These are phyloP conservation scores for Nyctibius bracteatus DNA, from an alignment of 2,113 vertebrate species.

Conservation along the genomic window DNA sequence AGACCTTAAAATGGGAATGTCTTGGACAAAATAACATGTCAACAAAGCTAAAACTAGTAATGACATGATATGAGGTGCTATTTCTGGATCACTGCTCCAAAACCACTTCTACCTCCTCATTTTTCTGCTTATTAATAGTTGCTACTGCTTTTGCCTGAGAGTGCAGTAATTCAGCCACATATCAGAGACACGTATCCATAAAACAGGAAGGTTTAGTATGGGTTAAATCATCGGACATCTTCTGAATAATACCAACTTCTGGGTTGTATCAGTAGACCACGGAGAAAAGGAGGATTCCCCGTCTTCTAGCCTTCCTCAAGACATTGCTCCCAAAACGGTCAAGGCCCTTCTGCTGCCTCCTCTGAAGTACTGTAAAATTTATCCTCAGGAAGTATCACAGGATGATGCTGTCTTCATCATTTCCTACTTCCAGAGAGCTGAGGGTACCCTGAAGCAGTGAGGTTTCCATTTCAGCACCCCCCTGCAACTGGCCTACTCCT, in stretches of 20 bases:
- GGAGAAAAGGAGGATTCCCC: not conserved
- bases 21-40: not conserved
- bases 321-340: not conserved
- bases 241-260: not conserved
- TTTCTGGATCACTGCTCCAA: not conserved
- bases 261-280: not conserved
- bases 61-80: not conserved
- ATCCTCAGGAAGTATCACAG: not conserved
- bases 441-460: not conserved
- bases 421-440: not conserved
- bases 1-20: not conserved
- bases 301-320: not conserved
- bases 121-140: not conserved
- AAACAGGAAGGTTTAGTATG: not conserved
- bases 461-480: not conserved
- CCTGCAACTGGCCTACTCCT: not conserved
- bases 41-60: not conserved
- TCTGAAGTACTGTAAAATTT: not conserved
- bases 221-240: not conserved
- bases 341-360: not conserved
- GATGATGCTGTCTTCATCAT: not conserved
- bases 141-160: not conserved
- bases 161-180: not conserved
- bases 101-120: not conserved
- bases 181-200: fast-evolving